Evolutionary conservation across 2,113 vertebrate genomes (phyloP), one percentile per base, ranked within the genome.

Genomic region (Platysteira castanea): DNA sequence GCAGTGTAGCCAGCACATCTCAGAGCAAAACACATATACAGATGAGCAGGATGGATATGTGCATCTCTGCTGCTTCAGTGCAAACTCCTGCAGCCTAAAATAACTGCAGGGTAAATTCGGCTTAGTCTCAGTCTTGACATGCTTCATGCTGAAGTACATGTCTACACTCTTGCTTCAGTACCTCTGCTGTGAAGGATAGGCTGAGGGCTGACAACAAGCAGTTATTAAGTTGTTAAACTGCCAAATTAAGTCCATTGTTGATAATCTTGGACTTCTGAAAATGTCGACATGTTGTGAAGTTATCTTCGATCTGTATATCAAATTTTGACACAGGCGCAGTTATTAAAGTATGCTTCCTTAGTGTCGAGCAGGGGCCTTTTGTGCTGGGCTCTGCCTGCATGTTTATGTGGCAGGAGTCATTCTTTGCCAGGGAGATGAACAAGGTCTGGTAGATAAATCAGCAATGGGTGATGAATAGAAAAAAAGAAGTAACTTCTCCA

Each of bases 161-260:
- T 1, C 5, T 50, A 22, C 0, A 0, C 19, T 65, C 13, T 79
- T 70, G 16, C 56, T 77, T 80, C 39, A 31, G 50, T 53, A 63
- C 16, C 28, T 78, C 42, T 92, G n/a, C 28, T 59, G 2, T 8
- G 23, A 76, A 21, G 9, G 9, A 41, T 13, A 28, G 57, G 75
- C 15, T 73, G 17, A 24, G 12, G 7, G 4, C 18, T 80, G 30
- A 87, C 24, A 82, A 33, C 6, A 31, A 79, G 37, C 23, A 56
- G 4, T 35, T 82, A 26, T 60, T 69, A 89, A 50, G 44, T 42
- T 42, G 12, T 82, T 78, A 64, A 78, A 89, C n/a, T 82, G 35
- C 7, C 24, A 52, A 64, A 91, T 82, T 46, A 61, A 41, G 19
- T 71, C 60, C 7, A 11, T 28, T 65, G n/a, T 49, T 90, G 65